Evolutionary conservation across 2,113 vertebrate genomes (phyloP), one percentile per base, ranked within the genome.

Genomic region (Microcebus ravelobensis): DNA sequence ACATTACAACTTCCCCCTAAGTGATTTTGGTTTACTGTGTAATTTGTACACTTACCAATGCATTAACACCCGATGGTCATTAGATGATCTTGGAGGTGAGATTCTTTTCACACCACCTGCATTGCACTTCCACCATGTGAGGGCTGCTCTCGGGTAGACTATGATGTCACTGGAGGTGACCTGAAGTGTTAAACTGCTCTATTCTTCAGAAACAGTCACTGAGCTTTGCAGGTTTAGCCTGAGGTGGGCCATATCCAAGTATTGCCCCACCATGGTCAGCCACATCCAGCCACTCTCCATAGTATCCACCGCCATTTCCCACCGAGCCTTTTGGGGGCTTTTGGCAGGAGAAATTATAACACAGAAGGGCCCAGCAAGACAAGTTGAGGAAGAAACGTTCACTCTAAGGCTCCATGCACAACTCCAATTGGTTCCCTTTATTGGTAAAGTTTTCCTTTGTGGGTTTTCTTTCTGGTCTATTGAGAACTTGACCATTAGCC

Each of bases 401-500:
- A 6, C 74, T 65, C 42, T 57, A 25, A 65, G 34, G 42, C 42
- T 82, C 73, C 21, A 3, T 23, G 17, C 55, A 6, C 31, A 14
- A 52, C 50, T 95, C 48, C 55, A 39, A 7, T 59, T 39, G 67
- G 93, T 94, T 94, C 82, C 76, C 80, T 89, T 68, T n/a, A 63
- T 89, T 93, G 94, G 92, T 93, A 39, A 95, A 73, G 71, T 86
- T 97, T 96, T 90, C 76, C 95, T 91, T 42, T 83, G 83, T 91
- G 80, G 61, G 57, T 94, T 97, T 96, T 87, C 93, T 84, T 93
- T 93, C 90, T 95, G 83, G 50, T 93, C 94, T 93, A 8, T 85
- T 93, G 88, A 96, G 52, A 68, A 73, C 93, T 96, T 91, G 96
- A 97, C 97, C 97, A 91, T 96, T 34, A 94, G 93, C 79, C 86